Percentiles rank a stretch among this genome's conserved stretches.
Evolutionary conservation across 2,888 invertebrate species (phyloP).

Genomic region (Eristalis arbustorum): DNA sequence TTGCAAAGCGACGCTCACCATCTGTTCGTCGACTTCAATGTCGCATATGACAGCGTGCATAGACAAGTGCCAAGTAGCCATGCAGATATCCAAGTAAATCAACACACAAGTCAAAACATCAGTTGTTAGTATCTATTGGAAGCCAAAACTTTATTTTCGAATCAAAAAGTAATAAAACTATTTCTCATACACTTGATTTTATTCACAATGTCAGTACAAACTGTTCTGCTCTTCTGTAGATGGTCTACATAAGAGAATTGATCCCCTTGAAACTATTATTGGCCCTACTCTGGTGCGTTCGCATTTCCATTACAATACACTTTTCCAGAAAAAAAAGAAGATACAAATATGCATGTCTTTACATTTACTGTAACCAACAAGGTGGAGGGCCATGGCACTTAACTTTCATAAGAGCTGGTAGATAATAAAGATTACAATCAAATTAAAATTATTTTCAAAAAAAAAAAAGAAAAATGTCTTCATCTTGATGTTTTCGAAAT

Average conservation of each 20-base stretch:
- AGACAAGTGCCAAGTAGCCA: too few relatives aligned
- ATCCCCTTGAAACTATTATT: conserved; percentile 11
- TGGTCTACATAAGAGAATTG: not conserved
- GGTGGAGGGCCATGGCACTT: conserved; percentile 68
- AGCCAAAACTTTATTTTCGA: conserved; percentile 64
- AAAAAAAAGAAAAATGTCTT: too few relatives aligned
- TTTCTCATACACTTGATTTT: conserved; percentile 11
- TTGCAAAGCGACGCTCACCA: too few relatives aligned
- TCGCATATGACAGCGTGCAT: too few relatives aligned
- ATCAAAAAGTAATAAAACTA: conserved; percentile 41
- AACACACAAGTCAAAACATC: conserved; percentile 14
- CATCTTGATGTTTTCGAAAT: not conserved
- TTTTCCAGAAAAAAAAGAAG: conserved; percentile 34
- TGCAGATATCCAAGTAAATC: too few relatives aligned
- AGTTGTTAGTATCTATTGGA: conserved; percentile 47
- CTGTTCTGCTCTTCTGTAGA: not conserved
- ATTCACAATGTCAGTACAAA: conserved; percentile 41
- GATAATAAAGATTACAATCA: not conserved
- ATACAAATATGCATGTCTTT: conserved; percentile 22
- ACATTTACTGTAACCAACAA: conserved; percentile 46
- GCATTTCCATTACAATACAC: not conserved
- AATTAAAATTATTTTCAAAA: not conserved
- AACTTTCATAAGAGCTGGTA: conserved; percentile 45
- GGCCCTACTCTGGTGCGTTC: conserved; percentile 20
- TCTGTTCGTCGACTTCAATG: too few relatives aligned